A percentile compares a stretch with the other conserved stretches of the same genome.
phyloP scores from a whole-genome alignment of 2,888 invertebrate genomes.

The Resseliella maxima region DNA sequence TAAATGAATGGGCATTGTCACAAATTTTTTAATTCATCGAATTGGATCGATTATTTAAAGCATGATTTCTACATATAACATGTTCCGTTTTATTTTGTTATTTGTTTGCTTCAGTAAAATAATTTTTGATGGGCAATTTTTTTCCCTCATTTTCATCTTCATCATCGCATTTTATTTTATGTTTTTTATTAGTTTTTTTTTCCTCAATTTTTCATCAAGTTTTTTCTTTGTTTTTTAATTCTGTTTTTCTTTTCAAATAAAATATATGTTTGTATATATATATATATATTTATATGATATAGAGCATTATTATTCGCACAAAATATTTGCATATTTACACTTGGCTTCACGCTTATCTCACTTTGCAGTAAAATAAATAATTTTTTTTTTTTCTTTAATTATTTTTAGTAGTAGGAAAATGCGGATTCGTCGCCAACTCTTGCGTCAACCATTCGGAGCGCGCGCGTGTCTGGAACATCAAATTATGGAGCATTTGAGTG shows the following conservation, averaged over 20 bases:
- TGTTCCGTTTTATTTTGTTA: conserved; percentile 4
- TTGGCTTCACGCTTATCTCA: conserved; percentile 15
- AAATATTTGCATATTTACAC: conserved; percentile 42
- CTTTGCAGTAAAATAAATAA: conserved; percentile 35
- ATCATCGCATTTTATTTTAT: too few relatives aligned
- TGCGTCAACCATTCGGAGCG: too few relatives aligned
- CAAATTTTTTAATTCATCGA: neutral
- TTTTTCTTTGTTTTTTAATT: neutral
- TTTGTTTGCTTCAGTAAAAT: conserved; percentile 42
- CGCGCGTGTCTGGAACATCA: too few relatives aligned
- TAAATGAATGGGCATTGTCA: too few relatives aligned
- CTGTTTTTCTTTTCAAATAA: conserved; percentile 42
- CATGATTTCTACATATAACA: conserved; percentile 34
- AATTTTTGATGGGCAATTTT: conserved; percentile 43
- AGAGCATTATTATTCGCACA: conserved; percentile 35
- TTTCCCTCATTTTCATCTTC: neutral
- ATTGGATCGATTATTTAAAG: conserved; percentile 25
- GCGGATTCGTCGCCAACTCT: too few relatives aligned
- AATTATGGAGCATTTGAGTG: too few relatives aligned
- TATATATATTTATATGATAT: neutral
- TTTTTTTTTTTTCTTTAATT: neutral
- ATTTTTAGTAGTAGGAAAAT: too few relatives aligned
- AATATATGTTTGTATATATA: conserved; percentile 45
- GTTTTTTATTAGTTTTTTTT: neutral
- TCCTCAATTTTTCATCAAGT: neutral